A percentile compares a stretch with the other conserved stretches of the same genome.
These are phyloP conservation scores for Sus cebifrons DNA, from an alignment of 2,797 vertebrate species.

Conservation along the genomic window DNA sequence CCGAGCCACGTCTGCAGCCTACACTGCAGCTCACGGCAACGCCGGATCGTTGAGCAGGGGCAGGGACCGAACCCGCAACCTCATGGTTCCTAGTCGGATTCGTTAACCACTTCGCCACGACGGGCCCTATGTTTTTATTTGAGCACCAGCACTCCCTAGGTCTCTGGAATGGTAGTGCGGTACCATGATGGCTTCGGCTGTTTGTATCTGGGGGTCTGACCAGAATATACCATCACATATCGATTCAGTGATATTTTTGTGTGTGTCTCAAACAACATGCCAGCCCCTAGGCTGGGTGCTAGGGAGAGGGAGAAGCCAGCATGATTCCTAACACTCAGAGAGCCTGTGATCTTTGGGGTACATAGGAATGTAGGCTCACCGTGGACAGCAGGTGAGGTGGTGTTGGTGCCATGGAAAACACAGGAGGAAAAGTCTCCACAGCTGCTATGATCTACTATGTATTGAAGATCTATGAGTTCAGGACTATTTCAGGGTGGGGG, in stretches of 20 bases:
- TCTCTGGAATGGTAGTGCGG: not conserved
- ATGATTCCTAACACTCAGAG: not conserved
- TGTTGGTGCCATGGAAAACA: not conserved
- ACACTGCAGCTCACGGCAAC: no score
- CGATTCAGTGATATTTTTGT: not conserved
- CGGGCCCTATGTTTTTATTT: not conserved
- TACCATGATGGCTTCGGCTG: not conserved
- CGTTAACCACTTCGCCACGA: no score
- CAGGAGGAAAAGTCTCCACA: not conserved
- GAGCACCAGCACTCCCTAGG: not conserved
- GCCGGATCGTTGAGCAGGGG: no score
- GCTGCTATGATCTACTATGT: not conserved
- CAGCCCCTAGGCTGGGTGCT: not conserved
- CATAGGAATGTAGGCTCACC: not conserved
- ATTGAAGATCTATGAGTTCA: not conserved
- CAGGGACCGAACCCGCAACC: no score
- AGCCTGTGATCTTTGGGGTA: not conserved
- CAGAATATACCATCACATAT: not conserved
- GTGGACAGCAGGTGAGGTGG: not conserved
- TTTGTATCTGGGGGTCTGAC: conserved; percentile 10
- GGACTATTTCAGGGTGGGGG: not conserved
- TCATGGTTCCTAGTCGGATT: no score
- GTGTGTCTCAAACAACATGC: not conserved
- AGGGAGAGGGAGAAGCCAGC: not conserved
- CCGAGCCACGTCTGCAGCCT: no score